Base-by-base conservation (phyloP, 2,888 invertebrate genomes). In the Cerastis leucographa region DNA sequence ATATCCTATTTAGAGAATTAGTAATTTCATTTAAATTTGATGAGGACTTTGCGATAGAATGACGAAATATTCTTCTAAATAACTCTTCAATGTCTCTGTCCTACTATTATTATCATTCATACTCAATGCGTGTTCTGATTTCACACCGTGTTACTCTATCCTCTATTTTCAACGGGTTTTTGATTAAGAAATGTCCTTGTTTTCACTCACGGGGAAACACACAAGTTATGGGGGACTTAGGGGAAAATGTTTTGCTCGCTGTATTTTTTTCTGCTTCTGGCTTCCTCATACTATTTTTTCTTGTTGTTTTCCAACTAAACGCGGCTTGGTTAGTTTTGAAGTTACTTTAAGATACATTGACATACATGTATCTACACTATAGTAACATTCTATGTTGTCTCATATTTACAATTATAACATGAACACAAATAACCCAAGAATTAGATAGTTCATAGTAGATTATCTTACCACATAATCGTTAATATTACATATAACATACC, bases 241-340 rank as follows among this genome's bases (percentile, higher is more conserved):
- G 79, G 84, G 70, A 70, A 22, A 46, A 65, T 83, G 68, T 85
- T 85, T 82, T 83, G 68, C 54, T 59, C 74, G 19, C 54, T 71
- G 14, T 54, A 25, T 71, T 86, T 67, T 83, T 77, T 75, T 78
- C 59, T 59, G 44, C 35, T 46, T 5, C n/a, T 59, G 3, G 8
- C 7, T 71, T 76, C 64, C 74, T 85, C n/a, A 35, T n/a, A 49
- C 56, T 44, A 65, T 70, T 82, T 75, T 73, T 81, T 65, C 42
- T 54, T 78, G 64, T 83, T 81, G 44, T 83, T 83, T 78, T 78
- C 40, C 76, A 71, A 49, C 68, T 84, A 67, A 84, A 35, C 54
- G 56, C 49, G 56, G 25, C 46, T 54, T 17, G 46, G 42, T 59
- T 68, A 64, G 42, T 73, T 56, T 64, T 71, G 35, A 64, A 59